Percentiles rank a stretch among this genome's conserved stretches.
These are phyloP conservation scores for Cancer borealis DNA, from an alignment of 2,888 invertebrate genomes.

Conservation along the genomic window DNA sequence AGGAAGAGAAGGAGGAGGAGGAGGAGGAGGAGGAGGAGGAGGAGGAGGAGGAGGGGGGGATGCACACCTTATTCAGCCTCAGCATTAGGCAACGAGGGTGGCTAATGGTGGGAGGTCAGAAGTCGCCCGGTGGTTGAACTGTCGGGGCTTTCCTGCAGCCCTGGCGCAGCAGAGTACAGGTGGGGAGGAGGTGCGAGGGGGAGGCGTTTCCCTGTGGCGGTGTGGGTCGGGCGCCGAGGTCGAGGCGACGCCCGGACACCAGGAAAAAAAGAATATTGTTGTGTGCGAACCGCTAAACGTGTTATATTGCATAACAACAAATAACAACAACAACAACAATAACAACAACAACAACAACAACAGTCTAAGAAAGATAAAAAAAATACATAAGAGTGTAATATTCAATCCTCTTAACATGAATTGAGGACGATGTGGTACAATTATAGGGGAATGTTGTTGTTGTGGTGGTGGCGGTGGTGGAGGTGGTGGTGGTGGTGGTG, in stretches of 20 bases:
- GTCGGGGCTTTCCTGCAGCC: not conserved
- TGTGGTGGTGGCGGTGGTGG: no score
- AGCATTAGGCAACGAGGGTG: slow-evolving; percentile 10
- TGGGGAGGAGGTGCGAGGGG: not conserved
- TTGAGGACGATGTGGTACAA: no score
- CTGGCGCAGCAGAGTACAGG: not conserved
- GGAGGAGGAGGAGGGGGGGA: not conserved
- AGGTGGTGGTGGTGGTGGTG: no score
- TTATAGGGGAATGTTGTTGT: no score
- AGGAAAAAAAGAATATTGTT: not conserved
- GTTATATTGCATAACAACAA: not conserved
- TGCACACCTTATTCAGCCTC: not conserved
- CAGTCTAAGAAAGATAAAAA: no score
- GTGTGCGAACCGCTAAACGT: not conserved
- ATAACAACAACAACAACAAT: not conserved
- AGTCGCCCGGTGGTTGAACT: slow-evolving; percentile 24
- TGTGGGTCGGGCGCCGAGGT: slow-evolving; percentile 21
- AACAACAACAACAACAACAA: no score
- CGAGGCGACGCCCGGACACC: slow-evolving; percentile 5
- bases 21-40: not conserved
- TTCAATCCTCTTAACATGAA: no score
- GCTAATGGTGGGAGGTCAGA: slow-evolving; percentile 24
- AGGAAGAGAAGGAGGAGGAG: not conserved
- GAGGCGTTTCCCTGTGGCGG: slow-evolving; percentile 4
- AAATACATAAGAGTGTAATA: no score